These are phyloP conservation scores for Parauchenoglanis ngamensis DNA, from an alignment of 2,797 vertebrate genomes.

Conservation along the genomic window DNA sequence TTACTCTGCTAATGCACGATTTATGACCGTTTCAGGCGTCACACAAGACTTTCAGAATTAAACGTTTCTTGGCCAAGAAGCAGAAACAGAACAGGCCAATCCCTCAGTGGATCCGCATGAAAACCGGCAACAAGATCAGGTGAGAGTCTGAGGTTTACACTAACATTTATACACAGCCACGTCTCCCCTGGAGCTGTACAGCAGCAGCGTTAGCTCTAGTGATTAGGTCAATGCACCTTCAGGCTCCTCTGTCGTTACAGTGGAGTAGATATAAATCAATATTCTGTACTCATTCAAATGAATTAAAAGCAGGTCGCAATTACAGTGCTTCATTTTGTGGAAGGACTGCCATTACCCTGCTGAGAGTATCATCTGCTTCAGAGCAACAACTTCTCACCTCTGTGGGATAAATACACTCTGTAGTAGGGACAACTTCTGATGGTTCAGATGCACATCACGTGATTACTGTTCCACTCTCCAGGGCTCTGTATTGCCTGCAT, in stretches of 20 bases:
- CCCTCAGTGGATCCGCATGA: slow-evolving; percentile 99
- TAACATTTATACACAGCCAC: no score
- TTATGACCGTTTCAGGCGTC: slow-evolving; percentile 79
- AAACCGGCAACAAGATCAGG: slow-evolving; percentile 99
- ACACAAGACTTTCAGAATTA: slow-evolving; percentile 98
- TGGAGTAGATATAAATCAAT: no score
- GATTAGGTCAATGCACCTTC: background rate
- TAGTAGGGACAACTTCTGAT: slow-evolving; percentile 68
- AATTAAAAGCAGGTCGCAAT: slow-evolving; percentile 93
- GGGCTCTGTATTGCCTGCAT: background rate
- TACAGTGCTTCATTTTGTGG: slow-evolving; percentile 84
- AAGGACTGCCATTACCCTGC: slow-evolving; percentile 96
- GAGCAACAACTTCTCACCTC: slow-evolving; percentile 59
- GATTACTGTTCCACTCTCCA: background rate
- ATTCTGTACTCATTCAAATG: background rate
- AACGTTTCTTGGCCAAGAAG: slow-evolving; percentile 98
- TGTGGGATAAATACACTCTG: slow-evolving; percentile 65
- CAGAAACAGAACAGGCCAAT: slow-evolving; percentile 99
- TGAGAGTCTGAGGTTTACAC: slow-evolving; percentile 55
- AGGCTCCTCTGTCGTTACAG: no score
- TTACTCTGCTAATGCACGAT: background rate
- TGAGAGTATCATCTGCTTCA: slow-evolving; percentile 81
- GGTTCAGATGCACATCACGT: background rate
- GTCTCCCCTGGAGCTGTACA: no score
- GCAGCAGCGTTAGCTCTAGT: background rate